Evolutionary conservation across 2,797 vertebrate species (phyloP).

Genomic region (Sciurus vulgaris): DNA sequence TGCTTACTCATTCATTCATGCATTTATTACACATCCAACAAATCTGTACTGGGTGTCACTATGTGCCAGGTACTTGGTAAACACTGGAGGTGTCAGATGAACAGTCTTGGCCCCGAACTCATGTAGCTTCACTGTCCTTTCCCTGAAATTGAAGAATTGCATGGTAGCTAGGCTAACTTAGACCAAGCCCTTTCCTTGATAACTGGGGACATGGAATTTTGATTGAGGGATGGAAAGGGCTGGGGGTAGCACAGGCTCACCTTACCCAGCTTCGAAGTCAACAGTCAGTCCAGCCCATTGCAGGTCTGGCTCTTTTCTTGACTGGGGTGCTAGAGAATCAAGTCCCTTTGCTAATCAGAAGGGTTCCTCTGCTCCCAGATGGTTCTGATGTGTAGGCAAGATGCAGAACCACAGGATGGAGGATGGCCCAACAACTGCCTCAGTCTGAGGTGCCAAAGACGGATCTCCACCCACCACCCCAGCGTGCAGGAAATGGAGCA

Average conservation of each 20-base stretch:
- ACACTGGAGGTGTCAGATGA: background rate
- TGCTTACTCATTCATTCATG: background rate
- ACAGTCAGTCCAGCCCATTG: background rate
- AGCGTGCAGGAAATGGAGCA: background rate
- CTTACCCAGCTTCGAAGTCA: too few species aligned
- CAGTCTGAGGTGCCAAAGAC: background rate
- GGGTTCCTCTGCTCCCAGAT: background rate
- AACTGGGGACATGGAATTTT: background rate
- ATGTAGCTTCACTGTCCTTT: background rate
- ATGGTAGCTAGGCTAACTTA: background rate
- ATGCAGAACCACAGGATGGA: background rate
- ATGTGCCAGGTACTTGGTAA: background rate
- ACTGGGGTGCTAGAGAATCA: background rate
- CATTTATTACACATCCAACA: background rate
- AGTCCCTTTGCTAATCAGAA: background rate
- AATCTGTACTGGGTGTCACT: background rate
- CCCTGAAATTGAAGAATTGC: background rate
- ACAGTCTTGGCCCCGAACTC: background rate
- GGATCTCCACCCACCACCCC: accelerated
- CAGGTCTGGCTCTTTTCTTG: background rate
- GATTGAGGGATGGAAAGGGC: too few species aligned
- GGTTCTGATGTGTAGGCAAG: background rate
- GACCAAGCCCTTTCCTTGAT: background rate
- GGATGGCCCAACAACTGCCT: background rate
- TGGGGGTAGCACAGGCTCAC: background rate